Evolutionary conservation across 2,113 vertebrate species (phyloP).

Genomic region (Anser cygnoides): DNA sequence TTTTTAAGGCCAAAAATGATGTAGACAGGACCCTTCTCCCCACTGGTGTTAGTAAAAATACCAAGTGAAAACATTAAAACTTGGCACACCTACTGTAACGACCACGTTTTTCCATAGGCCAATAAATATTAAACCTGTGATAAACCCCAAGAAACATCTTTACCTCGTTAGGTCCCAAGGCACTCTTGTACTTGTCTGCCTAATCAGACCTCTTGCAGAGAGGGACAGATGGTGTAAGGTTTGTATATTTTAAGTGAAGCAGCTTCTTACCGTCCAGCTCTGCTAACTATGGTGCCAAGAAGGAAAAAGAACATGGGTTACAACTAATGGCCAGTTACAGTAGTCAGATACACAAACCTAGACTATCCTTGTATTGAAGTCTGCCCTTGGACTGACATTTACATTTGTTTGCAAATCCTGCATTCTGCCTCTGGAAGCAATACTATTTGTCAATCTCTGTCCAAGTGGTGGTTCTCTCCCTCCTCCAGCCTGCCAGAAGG

Average conservation of each 20-base stretch:
- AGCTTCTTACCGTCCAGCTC: not conserved
- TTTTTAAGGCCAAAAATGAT: not conserved
- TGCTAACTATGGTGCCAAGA: not conserved
- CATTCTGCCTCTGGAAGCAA: not conserved
- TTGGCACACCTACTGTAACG: not conserved
- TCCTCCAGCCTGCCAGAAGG: not conserved
- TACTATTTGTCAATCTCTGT: not conserved
- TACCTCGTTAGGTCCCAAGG: not conserved
- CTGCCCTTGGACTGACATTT: not conserved
- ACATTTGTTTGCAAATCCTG: not conserved
- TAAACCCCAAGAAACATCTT: not conserved
- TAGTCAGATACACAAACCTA: not conserved
- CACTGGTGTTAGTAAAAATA: not conserved
- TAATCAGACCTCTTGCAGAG: conserved; percentile 6
- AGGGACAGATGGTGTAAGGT: fast-evolving
- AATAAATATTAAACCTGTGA: not conserved
- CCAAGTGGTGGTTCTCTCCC: not conserved
- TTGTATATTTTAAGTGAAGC: not conserved
- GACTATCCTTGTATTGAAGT: not conserved
- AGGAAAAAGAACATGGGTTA: not conserved
- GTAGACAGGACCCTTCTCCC: not conserved
- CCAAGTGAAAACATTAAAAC: not conserved
- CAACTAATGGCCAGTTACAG: not conserved
- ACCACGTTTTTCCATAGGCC: not conserved
- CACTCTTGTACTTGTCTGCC: not conserved